Conservation (phyloP, 2,113 vertebrate genomes). For the Mormyrus lacerda region DNA sequence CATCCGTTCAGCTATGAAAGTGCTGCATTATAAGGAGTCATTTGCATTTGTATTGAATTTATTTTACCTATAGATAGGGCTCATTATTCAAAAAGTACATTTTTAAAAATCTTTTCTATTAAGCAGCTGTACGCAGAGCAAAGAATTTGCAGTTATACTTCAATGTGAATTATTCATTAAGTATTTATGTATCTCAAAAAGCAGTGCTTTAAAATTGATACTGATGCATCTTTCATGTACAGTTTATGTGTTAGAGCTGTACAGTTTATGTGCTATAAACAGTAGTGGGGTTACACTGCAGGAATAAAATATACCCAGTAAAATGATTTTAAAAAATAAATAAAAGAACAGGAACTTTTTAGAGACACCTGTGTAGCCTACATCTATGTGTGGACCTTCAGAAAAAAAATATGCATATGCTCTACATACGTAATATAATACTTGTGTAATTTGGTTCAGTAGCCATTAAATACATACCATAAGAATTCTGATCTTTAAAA, state of each 20-base stretch:
- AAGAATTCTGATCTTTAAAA: constrained; percentile 4
- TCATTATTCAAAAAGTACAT: neutral
- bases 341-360: neutral
- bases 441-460: neutral
- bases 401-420: neutral
- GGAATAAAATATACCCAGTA: neutral
- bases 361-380: neutral
- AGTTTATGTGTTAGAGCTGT: neutral
- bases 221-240: neutral
- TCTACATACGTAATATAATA: neutral
- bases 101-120: neutral
- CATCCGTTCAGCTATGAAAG: neutral
- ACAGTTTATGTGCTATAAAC: neutral
- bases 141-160: neutral
- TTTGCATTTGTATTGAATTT: neutral
- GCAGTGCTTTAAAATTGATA: neutral
- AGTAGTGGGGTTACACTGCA: neutral
- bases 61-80: neutral
- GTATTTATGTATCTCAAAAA: neutral
- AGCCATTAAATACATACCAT: neutral
- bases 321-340: neutral
- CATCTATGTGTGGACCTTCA: neutral
- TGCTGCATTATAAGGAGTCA: neutral
- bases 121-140: neutral
- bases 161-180: neutral